Evolutionary conservation across 2,113 vertebrate genomes (phyloP).

Genomic region (Sylvilagus bachmani): DNA sequence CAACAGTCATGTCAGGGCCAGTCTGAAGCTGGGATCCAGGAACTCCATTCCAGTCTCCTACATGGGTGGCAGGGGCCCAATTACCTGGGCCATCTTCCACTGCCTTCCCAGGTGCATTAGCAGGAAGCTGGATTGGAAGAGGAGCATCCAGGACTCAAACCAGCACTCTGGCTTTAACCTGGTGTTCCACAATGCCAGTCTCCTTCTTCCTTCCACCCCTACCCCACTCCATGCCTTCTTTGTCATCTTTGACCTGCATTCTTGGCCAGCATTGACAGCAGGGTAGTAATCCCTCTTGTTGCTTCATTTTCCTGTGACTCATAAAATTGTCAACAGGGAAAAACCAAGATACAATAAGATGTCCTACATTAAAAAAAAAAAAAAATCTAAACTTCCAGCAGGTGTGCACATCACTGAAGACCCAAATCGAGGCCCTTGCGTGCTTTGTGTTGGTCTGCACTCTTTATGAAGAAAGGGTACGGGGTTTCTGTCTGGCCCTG

Average conservation of each 20-base stretch:
- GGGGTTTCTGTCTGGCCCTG: not conserved
- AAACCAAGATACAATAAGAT: slow-evolving; percentile 43
- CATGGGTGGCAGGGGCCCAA: no score
- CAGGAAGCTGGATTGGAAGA: no score
- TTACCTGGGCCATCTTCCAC: no score
- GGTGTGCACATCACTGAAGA: not conserved
- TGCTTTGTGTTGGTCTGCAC: not conserved
- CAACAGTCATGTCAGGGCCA: no score
- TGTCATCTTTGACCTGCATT: slow-evolving; percentile 14
- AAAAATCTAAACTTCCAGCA: not conserved
- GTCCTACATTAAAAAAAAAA: not conserved
- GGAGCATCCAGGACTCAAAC: no score
- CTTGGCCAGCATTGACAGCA: not conserved
- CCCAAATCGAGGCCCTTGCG: not conserved
- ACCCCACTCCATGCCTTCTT: not conserved
- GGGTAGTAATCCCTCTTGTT: not conserved
- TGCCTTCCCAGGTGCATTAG: no score
- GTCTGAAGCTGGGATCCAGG: no score
- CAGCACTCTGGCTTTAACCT: no score
- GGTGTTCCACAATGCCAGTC: no score
- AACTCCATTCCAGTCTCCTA: no score
- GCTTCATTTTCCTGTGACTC: slow-evolving; percentile 24
- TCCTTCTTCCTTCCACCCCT: no score
- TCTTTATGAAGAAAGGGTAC: not conserved
- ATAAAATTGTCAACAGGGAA: slow-evolving; percentile 47